Evolutionary conservation across 2,888 invertebrate species (phyloP).

Genomic region (Ophion ventricosus): DNA sequence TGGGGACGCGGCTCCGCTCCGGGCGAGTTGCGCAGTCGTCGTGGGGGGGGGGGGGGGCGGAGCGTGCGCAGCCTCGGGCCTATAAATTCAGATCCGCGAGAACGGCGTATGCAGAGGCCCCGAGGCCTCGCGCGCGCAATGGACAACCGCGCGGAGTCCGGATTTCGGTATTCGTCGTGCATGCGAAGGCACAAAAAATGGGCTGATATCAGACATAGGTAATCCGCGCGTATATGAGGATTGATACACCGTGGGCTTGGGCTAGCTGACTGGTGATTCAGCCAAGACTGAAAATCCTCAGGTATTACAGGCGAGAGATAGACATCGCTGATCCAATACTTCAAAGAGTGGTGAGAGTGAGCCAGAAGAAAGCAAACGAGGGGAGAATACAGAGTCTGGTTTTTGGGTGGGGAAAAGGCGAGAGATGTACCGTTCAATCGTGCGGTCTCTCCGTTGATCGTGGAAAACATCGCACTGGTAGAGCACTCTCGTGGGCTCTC

Average conservation of each 20-base stretch:
- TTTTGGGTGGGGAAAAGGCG: neutral
- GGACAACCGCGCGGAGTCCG: no score
- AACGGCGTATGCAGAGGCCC: neutral
- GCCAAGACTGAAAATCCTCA: slow-evolving; percentile 12
- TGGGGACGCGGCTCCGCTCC: no score
- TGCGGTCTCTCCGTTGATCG: slow-evolving; percentile 16
- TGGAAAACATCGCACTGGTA: neutral
- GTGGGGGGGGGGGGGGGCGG: no score
- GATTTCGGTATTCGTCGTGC: neutral
- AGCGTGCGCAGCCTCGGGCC: no score
- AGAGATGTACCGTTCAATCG: slow-evolving; percentile 42
- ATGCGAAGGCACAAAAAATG: slow-evolving; percentile 30
- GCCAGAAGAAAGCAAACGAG: neutral
- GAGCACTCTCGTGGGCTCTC: neutral
- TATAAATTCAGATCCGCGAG: neutral
- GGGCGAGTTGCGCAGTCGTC: no score
- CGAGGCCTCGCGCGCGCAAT: neutral
- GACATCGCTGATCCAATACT: slow-evolving; percentile 27
- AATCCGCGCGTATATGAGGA: slow-evolving; percentile 43
- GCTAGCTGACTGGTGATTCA: slow-evolving; percentile 18
- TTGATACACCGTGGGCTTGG: slow-evolving; percentile 12
- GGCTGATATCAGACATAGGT: no score
- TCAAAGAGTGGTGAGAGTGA: neutral
- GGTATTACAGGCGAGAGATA: slow-evolving; percentile 9
- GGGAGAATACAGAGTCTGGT: neutral